Evolutionary conservation across 2,113 vertebrate genomes (phyloP).

Genomic region (Calyptommatus sinebrachiatus): DNA sequence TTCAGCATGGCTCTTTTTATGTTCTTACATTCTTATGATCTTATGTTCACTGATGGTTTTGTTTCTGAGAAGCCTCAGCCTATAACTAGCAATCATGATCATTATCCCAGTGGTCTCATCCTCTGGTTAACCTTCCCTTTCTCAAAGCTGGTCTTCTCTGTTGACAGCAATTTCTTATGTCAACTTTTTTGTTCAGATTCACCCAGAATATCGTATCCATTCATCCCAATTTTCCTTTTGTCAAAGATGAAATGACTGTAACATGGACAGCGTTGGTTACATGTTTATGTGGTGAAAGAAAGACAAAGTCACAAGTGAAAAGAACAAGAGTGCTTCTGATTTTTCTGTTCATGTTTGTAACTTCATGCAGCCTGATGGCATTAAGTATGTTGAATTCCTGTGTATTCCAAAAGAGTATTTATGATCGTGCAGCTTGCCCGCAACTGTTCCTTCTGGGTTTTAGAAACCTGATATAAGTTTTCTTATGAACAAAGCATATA

Average conservation of each 20-base stretch:
- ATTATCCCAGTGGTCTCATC: not conserved
- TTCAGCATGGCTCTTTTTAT: too few species aligned
- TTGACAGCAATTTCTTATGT: not conserved
- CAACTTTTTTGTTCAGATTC: not conserved
- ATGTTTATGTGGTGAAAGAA: not conserved
- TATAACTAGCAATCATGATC: not conserved
- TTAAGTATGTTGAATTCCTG: not conserved
- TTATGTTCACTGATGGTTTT: not conserved
- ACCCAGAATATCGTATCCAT: not conserved
- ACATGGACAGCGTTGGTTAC: not conserved
- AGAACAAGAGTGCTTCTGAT: accelerated
- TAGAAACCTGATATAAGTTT: constrained; percentile 3
- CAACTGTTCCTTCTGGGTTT: not conserved
- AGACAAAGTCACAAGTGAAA: not conserved
- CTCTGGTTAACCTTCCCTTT: not conserved
- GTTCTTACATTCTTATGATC: too few species aligned
- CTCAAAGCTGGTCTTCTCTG: not conserved
- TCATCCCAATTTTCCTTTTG: not conserved
- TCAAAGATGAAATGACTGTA: not conserved
- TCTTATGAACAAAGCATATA: not conserved
- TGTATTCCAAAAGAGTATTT: not conserved
- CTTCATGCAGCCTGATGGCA: not conserved
- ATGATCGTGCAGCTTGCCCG: not conserved
- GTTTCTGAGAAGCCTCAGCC: not conserved
- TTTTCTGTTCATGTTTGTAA: constrained; percentile 6